These are phyloP conservation scores for Mya arenaria DNA, from an alignment of 1,140 invertebrate genomes.

Conservation along the genomic window DNA sequence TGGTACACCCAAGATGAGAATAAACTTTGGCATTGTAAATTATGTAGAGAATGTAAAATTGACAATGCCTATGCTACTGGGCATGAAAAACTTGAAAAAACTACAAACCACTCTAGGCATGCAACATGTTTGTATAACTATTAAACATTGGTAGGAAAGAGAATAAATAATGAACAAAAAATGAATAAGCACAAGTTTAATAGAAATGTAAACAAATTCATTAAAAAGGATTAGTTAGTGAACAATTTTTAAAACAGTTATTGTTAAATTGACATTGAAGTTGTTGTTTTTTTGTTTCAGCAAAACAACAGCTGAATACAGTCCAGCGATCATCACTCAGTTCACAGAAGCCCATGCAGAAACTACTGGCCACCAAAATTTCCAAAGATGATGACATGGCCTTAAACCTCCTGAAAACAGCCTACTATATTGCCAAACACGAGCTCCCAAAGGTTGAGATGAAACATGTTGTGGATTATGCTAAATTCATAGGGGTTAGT, in stretches of 20 bases:
- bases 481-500: not conserved
- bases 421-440: conserved; percentile 11
- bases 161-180: not conserved
- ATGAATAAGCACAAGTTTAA: not conserved
- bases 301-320: not conserved
- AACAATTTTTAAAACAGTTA: not conserved
- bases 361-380: not conserved
- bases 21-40: not conserved
- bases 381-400: conserved; percentile 1
- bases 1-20: not conserved
- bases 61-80: not conserved
- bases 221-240: not conserved
- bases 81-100: not conserved
- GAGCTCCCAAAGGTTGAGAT: conserved; percentile 9
- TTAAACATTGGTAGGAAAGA: not conserved
- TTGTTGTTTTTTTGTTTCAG: conserved; percentile 14
- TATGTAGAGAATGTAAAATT: not conserved
- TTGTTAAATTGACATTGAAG: not conserved
- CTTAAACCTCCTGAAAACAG: not conserved
- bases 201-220: not conserved
- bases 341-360: conserved; percentile 5
- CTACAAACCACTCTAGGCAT: not conserved
- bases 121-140: not conserved
- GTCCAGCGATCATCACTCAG: not conserved
- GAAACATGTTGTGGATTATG: not conserved